Base-by-base conservation (phyloP, 2,888 invertebrate species). In the Drosophila nr. perissopoda region DNA sequence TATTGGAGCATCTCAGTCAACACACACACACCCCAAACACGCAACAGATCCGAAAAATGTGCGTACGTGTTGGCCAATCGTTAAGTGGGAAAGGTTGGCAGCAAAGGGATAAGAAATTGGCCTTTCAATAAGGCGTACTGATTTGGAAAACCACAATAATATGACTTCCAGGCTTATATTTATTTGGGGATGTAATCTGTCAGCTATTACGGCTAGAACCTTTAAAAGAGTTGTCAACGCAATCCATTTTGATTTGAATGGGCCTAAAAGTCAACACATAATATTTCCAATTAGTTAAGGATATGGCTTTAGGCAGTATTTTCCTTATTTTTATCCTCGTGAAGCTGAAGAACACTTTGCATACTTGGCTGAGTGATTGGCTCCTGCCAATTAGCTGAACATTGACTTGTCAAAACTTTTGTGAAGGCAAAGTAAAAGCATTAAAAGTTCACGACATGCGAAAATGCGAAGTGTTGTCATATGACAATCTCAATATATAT, bases 1-100 rank as follows among this genome's bases (percentile, higher is more conserved):
- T 64, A 63, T 74, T 59, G 53, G 33, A 49, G 31, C 29, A 57
- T 42, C 31, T 21, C 25, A 71, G 42, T 54, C 27, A 59, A 52
- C 31, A 16, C 36, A 36, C 25, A 51, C 38, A 38, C n/a, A 38
- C 38, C 27, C 36, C 16, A 38, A 27, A 18, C 49, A 49, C 27
- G 18, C 51, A 51, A 29, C 51, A 18, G 29, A 31, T 46, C 29
- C 64, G 63, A 64, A 40, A 71, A 65, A 78, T 67, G 58, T 76
- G 63, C 34, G 61, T 65, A 78, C 81, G 71, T 80, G 81, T 76
- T 61, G 63, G 54, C 40, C 42, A 65, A 79, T 34, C 51, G 58
- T 59, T 33, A 64, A 78, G 33, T 29, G 21, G 60, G 68, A 66
- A 62, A 27, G 59, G 33, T 65, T 65, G 13, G 21, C 48, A 18